Base-by-base conservation (phyloP, 2,113 vertebrate species). In the Oncorhynchus kisutch region DNA sequence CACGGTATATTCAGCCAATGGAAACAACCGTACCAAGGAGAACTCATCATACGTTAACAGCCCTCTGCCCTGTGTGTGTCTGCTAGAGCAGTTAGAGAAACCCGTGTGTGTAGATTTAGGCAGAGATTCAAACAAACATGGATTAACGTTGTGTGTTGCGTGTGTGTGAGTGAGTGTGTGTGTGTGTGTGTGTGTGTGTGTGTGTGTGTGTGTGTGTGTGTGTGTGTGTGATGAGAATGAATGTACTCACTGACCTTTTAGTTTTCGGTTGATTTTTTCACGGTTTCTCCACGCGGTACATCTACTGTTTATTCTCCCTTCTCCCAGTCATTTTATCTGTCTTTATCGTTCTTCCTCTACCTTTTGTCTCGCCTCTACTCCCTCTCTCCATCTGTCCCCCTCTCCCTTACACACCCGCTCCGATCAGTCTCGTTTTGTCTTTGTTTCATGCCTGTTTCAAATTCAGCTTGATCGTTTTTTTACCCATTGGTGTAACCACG, bases 141-240 rank as follows among this genome's bases (percentile, higher is more conserved):
- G 39, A 45, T 45, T 11, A 45, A 67, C 13, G 59, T 45, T 18
- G 72, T 73, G 31, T 73, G 72, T 51, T 60, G 24, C 60, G 67
- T 45, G 67, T 68, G 67, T 45, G 67, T 48, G 39, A 49, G 7
- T 70, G 12, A 54, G 27, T 3, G 27, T 3, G 27, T 45, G 67
- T 68, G 67, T 3, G 27, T 39, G 67, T 68, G 67, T 49, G 68
- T 48, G 39, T 70, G 7, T 18, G 72, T 73, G 31, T 73, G 72
- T 51, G 67, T 45, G 67, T 68, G 67, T 45, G 67, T 48, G 39
- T 25, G 7, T 70, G 12, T 27, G 27, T 3, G 27, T 3, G 27
- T 45, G 67, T 49, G 68, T 48, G 39, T 70, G 7, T 70, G 12
- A 54, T 39, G 25, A 39, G n/a, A 57, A n/a, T 71, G 70, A 54